Conservation (phyloP, 2,113 vertebrate genomes). For the Recurvirostra avosetta region DNA sequence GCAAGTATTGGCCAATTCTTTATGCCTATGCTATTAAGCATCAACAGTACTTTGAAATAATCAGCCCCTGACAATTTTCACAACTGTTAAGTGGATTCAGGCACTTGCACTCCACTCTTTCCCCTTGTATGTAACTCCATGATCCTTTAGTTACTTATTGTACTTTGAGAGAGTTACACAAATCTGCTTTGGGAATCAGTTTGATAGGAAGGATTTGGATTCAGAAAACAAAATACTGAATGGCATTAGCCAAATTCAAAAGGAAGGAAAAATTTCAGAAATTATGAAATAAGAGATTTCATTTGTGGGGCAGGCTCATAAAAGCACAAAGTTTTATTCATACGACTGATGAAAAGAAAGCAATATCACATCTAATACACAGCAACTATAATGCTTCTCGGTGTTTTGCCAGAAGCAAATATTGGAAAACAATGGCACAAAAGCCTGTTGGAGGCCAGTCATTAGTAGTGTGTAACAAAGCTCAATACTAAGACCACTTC, state of each 20-base stretch:
- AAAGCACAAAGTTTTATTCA: neutral
- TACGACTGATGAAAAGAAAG: neutral
- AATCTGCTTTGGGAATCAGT: neutral
- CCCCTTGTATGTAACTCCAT: neutral
- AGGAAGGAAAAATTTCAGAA: neutral
- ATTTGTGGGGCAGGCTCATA: neutral
- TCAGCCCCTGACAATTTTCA: neutral
- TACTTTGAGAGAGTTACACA: neutral
- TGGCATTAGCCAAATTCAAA: neutral
- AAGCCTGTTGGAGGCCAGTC: neutral
- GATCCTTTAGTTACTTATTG: neutral
- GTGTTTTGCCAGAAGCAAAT: neutral
- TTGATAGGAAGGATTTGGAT: neutral
- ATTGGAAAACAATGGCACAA: neutral
- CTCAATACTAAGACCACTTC: neutral
- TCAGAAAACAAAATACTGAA: neutral
- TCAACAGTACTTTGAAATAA: neutral
- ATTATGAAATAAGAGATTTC: neutral
- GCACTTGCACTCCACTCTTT: neutral
- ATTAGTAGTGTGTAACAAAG: neutral
- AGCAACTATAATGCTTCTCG: neutral
- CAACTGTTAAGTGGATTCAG: neutral
- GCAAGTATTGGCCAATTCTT: neutral
- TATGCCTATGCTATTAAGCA: neutral
- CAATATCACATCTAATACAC: neutral